These are phyloP conservation scores for Forficula auricularia DNA, from an alignment of 1,140 invertebrate genomes.

Conservation along the genomic window DNA sequence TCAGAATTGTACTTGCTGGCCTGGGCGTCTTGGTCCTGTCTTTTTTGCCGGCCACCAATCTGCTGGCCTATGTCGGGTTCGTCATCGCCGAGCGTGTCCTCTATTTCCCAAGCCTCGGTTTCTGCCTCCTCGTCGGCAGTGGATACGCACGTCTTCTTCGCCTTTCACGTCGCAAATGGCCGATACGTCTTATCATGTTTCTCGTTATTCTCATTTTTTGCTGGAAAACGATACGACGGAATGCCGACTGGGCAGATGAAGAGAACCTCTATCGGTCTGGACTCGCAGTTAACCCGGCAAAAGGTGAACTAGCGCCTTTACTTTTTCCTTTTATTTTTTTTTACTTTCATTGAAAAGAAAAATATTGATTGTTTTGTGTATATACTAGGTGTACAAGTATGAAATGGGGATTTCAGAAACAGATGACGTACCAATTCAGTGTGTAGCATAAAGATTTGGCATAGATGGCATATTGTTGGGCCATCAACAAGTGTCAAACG, in stretches of 20 bases:
- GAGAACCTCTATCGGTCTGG: slow-evolving; percentile 84
- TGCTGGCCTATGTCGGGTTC: slow-evolving; percentile 94
- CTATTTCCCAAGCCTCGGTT: slow-evolving; percentile 94
- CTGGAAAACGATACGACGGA: slow-evolving; percentile 55
- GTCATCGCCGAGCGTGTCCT: slow-evolving; percentile 89
- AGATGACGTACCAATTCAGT: no score
- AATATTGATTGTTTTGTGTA: no score
- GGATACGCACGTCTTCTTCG: slow-evolving; percentile 38
- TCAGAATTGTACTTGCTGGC: slow-evolving; percentile 44
- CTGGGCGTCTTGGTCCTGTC: slow-evolving; percentile 57
- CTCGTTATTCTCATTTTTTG: not conserved
- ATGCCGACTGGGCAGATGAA: slow-evolving; percentile 81
- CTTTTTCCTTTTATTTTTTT: slow-evolving; percentile 7
- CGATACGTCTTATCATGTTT: not conserved
- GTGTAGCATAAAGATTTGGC: no score
- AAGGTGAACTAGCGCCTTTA: slow-evolving; percentile 67
- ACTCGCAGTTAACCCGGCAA: slow-evolving; percentile 84
- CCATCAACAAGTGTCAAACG: no score
- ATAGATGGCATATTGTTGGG: no score
- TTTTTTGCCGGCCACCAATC: slow-evolving; percentile 87
- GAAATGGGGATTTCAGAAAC: no score
- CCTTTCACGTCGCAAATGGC: slow-evolving; percentile 22
- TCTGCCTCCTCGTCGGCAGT: slow-evolving; percentile 79
- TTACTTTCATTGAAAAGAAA: no score
- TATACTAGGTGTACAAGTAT: no score